These are phyloP conservation scores for Plusia festucae DNA, from an alignment of 2,888 invertebrate genomes.

Conservation along the genomic window DNA sequence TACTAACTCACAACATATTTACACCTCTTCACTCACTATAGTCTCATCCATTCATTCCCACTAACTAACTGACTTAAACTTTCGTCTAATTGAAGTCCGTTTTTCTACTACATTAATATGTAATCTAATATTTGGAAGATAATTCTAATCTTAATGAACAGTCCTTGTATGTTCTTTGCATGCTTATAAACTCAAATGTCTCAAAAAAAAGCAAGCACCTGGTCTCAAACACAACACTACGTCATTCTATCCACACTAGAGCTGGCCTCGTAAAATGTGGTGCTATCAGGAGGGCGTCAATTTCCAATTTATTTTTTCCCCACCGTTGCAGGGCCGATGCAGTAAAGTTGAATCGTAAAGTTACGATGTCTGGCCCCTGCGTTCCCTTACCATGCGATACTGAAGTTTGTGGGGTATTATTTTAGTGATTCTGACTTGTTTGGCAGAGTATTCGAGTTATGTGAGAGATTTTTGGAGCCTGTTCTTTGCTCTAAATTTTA, in stretches of 20 bases:
- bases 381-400: constrained; percentile 73
- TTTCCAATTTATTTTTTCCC: constrained; percentile 88
- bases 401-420: constrained; percentile 49
- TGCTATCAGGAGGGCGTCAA: constrained; percentile 77
- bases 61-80: too few relatives aligned
- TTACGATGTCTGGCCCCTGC: constrained; percentile 83
- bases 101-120: too few relatives aligned
- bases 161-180: too few relatives aligned
- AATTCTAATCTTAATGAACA: too few relatives aligned
- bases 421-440: constrained; percentile 21
- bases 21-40: too few relatives aligned
- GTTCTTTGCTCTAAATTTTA: not conserved
- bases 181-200: not conserved
- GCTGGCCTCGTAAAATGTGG: constrained; percentile 52
- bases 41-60: too few relatives aligned
- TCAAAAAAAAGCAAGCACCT: too few relatives aligned
- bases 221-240: constrained; percentile 28
- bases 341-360: constrained; percentile 85
- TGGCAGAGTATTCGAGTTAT: not conserved
- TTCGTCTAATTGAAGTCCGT: too few relatives aligned
- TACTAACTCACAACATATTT: too few relatives aligned
- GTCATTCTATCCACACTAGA: constrained; percentile 50
- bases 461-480: not conserved
- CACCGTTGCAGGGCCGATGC: constrained; percentile 83
- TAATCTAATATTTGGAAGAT: too few relatives aligned